Conservation (phyloP, 2,797 vertebrate species). For the Xenopus petersii region DNA sequence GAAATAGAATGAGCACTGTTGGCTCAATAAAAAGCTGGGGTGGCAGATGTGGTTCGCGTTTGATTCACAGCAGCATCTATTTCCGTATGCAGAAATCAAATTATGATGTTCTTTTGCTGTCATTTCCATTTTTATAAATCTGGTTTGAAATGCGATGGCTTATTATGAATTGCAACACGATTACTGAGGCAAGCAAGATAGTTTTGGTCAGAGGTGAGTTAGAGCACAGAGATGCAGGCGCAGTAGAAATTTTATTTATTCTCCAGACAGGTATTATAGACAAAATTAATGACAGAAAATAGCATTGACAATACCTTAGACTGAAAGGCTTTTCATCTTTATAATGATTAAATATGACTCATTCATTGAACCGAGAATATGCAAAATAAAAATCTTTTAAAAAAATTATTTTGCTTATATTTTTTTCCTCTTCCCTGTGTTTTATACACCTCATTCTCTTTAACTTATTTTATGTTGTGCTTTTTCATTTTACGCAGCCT, state of each 20-base stretch:
- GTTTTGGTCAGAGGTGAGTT: constrained; percentile 14
- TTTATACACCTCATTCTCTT: too few species aligned
- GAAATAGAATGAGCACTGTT: constrained; percentile 16
- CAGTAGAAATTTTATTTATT: constrained; percentile 7
- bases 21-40: constrained; percentile 3
- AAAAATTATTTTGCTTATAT: too few species aligned
- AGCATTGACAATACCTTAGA: too few species aligned
- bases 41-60: constrained; percentile 2
- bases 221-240: neutral
- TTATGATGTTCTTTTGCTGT: constrained; percentile 30
- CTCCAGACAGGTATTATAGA: too few species aligned
- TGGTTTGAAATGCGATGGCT: constrained; percentile 23
- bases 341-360: too few species aligned
- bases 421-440: too few species aligned
- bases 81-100: constrained; percentile 28
- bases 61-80: constrained; percentile 1
- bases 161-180: constrained; percentile 18
- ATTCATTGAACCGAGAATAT: too few species aligned
- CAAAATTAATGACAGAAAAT: too few species aligned
- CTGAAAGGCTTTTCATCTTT: too few species aligned
- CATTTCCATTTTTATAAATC: constrained; percentile 30
- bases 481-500: too few species aligned
- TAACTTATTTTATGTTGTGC: too few species aligned
- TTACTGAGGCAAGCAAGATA: constrained; percentile 15
- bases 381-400: too few species aligned